Percentiles rank a stretch among this genome's conserved stretches.
phyloP scores from a whole-genome alignment of 2,888 invertebrate species.

The Lordiphosa andalusiaca region DNA sequence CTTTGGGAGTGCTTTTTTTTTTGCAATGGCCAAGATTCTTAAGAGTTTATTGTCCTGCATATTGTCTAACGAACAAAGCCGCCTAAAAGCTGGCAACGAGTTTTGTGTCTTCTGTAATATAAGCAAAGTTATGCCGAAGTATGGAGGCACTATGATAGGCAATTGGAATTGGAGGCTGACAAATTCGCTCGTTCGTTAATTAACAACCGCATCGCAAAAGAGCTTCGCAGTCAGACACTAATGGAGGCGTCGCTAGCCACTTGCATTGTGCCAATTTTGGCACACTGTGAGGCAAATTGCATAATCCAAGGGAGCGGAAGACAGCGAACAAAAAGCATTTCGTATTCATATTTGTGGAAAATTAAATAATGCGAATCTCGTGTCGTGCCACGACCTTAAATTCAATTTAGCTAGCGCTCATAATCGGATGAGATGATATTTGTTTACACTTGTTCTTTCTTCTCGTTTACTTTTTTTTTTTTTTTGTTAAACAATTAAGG shows the following conservation, averaged over 20 bases:
- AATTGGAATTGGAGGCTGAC: constrained; percentile 1
- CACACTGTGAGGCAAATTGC: constrained; percentile 53
- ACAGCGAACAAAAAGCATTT: not conserved
- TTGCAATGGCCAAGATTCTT: not conserved
- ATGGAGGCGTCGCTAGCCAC: constrained; percentile 50
- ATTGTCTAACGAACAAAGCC: constrained; percentile 12
- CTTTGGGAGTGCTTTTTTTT: not conserved
- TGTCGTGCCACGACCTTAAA: constrained; percentile 65
- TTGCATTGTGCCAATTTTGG: constrained; percentile 60
- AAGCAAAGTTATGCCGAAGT: constrained; percentile 37
- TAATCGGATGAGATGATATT: constrained; percentile 23
- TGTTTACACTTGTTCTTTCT: constrained; percentile 52
- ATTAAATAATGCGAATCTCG: constrained; percentile 69
- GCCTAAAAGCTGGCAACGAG: constrained; percentile 16
- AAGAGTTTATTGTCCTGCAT: constrained; percentile 17
- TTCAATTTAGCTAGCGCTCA: constrained; percentile 63
- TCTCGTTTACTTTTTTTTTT: constrained; percentile 11
- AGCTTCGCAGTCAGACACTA: constrained; percentile 50
- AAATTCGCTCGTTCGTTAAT: constrained; percentile 52
- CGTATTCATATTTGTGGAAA: constrained; percentile 28
- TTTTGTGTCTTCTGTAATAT: constrained; percentile 34
- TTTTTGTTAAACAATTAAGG: constrained; percentile 67
- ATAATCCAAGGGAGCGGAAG: constrained; percentile 32
- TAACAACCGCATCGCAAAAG: constrained; percentile 39
- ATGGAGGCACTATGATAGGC: constrained; percentile 1